Conservation (phyloP, 2,797 vertebrate genomes). For the Rhabdomys pumilio region DNA sequence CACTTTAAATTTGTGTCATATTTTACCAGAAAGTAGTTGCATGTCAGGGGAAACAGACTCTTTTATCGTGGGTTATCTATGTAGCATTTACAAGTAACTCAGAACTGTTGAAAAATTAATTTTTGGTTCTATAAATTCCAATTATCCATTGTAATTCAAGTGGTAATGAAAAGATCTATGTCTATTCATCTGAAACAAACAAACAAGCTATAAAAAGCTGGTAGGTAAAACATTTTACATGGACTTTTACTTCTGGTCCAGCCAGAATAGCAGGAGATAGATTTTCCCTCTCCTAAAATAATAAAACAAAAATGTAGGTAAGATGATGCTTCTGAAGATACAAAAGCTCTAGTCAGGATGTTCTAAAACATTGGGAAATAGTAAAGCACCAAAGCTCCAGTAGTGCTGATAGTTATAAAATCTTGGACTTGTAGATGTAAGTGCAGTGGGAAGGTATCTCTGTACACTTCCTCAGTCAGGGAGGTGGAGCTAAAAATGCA, state of each 20-base stretch:
- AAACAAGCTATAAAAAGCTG: not conserved
- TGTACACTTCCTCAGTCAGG: too few relatives aligned
- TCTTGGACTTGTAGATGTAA: not conserved
- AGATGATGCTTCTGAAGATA: not conserved
- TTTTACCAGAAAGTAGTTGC: conserved; percentile 4
- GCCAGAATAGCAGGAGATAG: not conserved
- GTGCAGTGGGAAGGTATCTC: not conserved
- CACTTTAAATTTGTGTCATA: conserved; percentile 8
- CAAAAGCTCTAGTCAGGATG: not conserved
- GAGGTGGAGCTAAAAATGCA: not conserved
- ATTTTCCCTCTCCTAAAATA: not conserved
- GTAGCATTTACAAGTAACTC: conserved; percentile 13
- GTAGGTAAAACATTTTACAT: not conserved
- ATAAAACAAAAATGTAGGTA: not conserved
- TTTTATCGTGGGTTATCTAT: not conserved
- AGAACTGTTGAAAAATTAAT: conserved; percentile 56
- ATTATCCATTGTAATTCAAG: not conserved
- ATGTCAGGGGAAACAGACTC: conserved; percentile 49
- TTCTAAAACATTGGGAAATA: not conserved
- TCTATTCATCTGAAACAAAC: not conserved
- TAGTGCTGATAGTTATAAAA: not conserved
- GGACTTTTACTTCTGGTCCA: not conserved
- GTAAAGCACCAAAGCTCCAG: not conserved
- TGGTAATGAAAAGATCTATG: conserved; percentile 10
- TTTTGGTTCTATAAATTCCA: conserved; percentile 11